Conservation (phyloP, 1,140 invertebrate species). For the Caenorhabditis brenneri region DNA sequence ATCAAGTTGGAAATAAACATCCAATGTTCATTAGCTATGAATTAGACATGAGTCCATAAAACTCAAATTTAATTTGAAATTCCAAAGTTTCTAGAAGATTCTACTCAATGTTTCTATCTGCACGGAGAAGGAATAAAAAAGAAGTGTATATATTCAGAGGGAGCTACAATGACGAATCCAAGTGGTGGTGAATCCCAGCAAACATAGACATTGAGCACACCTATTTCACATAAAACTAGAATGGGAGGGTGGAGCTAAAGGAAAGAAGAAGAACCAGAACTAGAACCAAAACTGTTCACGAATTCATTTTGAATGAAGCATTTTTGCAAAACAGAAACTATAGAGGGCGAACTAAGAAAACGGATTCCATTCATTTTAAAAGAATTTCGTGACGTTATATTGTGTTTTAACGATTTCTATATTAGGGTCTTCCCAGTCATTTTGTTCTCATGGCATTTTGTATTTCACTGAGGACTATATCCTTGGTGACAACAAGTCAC, state of each 20-base stretch:
- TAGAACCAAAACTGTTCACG: conserved; percentile 17
- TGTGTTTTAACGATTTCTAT: neutral
- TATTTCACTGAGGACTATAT: neutral
- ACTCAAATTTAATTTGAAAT: neutral
- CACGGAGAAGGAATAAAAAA: neutral
- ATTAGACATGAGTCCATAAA: neutral
- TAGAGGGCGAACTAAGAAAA: neutral
- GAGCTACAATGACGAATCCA: neutral
- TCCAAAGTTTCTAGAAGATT: neutral
- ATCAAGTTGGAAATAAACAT: neutral
- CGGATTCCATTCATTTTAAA: conserved; percentile 39
- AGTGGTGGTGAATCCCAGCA: neutral
- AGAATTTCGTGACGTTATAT: conserved; percentile 8
- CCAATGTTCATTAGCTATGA: neutral
- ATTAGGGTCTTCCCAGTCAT: neutral
- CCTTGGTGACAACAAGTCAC: neutral
- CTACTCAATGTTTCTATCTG: neutral
- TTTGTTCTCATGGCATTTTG: conserved; percentile 4
- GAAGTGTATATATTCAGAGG: neutral
- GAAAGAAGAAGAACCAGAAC: neutral
- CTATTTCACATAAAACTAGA: neutral
- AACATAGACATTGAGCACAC: neutral
- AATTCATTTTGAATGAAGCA: conserved; percentile 30
- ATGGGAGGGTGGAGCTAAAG: neutral
- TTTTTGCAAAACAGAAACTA: conserved; percentile 31